Percentiles rank a stretch among this genome's conserved stretches.
phyloP scores from a whole-genome alignment of 2,888 invertebrate species.

The Plebejus argus region DNA sequence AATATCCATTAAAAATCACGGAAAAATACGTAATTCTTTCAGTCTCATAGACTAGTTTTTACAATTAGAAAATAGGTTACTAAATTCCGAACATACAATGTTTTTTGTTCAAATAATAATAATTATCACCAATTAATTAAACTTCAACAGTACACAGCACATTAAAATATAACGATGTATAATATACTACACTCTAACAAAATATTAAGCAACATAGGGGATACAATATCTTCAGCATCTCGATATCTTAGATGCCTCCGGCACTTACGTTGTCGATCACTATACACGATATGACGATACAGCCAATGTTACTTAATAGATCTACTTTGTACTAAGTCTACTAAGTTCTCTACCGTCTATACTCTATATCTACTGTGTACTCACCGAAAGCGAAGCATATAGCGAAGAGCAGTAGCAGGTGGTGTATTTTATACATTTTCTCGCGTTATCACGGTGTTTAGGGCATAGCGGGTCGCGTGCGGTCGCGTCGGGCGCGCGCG shows the following conservation, averaged over 20 bases:
- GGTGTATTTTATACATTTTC: slow-evolving; percentile 61
- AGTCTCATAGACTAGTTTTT: no score
- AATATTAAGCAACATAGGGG: not conserved
- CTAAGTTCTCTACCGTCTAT: not conserved
- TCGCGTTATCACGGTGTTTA: slow-evolving; percentile 51
- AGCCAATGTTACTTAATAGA: not conserved
- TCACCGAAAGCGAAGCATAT: slow-evolving; percentile 62
- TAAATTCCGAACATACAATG: not conserved
- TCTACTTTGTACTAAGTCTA: not conserved
- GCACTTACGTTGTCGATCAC: not conserved
- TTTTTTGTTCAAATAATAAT: not conserved
- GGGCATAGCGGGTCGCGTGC: slow-evolving; percentile 49
- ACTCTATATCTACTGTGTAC: slow-evolving; percentile 41
- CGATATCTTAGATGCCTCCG: not conserved
- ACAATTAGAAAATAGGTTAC: no score
- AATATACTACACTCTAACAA: not conserved
- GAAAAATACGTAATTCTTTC: no score
- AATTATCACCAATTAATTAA: not conserved
- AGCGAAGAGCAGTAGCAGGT: slow-evolving; percentile 57
- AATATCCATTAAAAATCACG: not conserved
- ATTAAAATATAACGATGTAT: not conserved
- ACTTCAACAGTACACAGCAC: no score
- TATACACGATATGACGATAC: not conserved
- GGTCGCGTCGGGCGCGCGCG: slow-evolving; percentile 51
- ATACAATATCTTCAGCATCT: not conserved